Conservation (phyloP, 2,113 vertebrate genomes). For the Laterallus jamaicensis region DNA sequence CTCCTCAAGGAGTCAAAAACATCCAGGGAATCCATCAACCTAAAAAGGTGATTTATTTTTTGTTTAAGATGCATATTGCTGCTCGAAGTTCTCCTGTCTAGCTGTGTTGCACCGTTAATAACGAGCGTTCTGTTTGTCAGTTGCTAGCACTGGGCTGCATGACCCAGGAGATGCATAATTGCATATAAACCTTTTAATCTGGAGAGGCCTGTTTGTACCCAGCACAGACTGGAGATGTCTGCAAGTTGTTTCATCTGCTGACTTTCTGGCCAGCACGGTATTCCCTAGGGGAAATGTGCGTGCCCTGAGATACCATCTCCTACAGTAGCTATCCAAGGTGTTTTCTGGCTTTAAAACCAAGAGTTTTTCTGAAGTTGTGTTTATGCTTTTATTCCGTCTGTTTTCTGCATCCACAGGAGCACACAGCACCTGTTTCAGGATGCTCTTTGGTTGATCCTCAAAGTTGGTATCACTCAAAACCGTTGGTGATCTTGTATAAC, state of each 20-base stretch:
- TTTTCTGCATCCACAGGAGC: background rate
- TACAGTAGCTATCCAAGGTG: rapidly evolving
- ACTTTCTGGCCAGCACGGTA: background rate
- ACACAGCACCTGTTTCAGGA: background rate
- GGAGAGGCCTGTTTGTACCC: background rate
- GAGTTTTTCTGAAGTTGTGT: background rate
- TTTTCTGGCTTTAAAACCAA: background rate
- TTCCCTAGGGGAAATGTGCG: background rate
- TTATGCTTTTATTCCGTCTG: background rate
- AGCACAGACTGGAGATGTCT: background rate
- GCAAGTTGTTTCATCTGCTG: slow-evolving; percentile 19
- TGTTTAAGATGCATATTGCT: slow-evolving; percentile 13
- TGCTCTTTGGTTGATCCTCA: background rate
- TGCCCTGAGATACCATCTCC: background rate
- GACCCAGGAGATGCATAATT: slow-evolving; percentile 44
- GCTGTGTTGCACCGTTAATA: slow-evolving; percentile 31
- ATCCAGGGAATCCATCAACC: slow-evolving; percentile 79
- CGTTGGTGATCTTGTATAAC: background rate
- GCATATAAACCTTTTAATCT: slow-evolving; percentile 33
- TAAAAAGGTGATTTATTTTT: slow-evolving; percentile 75
- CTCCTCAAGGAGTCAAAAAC: slow-evolving; percentile 81
- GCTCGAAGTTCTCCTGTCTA: background rate
- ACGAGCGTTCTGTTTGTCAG: slow-evolving; percentile 36
- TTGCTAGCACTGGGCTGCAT: background rate
- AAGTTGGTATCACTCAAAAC: background rate